Conservation (phyloP, 2,888 invertebrate genomes). For the Julus scandinavius region DNA sequence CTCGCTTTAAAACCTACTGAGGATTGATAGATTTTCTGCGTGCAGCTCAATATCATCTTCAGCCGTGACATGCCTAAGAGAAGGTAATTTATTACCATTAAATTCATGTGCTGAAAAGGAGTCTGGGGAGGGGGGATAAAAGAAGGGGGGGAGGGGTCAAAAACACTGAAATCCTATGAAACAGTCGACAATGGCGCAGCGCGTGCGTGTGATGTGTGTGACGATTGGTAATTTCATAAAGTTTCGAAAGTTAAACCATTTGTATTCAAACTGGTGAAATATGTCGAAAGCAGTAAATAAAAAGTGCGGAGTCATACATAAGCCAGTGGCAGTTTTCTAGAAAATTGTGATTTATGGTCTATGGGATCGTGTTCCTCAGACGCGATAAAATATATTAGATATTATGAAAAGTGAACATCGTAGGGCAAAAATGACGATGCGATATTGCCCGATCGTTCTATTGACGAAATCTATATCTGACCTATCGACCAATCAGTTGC, state of each 20-base stretch:
- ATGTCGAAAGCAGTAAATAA: conserved; percentile 42
- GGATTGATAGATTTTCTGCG: conserved; percentile 38
- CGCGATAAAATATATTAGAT: conserved; percentile 39
- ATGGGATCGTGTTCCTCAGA: neutral
- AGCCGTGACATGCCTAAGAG: conserved; percentile 34
- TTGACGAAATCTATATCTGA: neutral
- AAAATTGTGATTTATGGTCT: conserved; percentile 37
- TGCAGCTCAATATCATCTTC: conserved; percentile 38
- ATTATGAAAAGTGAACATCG: conserved; percentile 22
- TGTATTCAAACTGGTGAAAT: conserved; percentile 39
- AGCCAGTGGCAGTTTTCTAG: conserved; percentile 19
- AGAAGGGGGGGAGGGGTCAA: neutral
- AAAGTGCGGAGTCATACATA: conserved; percentile 11
- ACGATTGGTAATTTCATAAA: conserved; percentile 42
- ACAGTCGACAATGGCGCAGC: neutral
- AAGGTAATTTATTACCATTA: conserved; percentile 42
- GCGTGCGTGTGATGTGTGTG: conserved; percentile 29
- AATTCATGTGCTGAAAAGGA: conserved; percentile 34
- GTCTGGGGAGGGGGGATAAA: neutral
- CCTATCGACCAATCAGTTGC: neutral
- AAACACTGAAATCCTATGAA: neutral
- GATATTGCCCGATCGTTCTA: neutral
- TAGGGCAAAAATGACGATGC: conserved; percentile 26
- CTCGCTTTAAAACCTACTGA: conserved; percentile 33
- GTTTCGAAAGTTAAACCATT: conserved; percentile 37